Evolutionary conservation across 2,888 invertebrate genomes (phyloP).

Genomic region (Euspilapteryx auroguttella): DNA sequence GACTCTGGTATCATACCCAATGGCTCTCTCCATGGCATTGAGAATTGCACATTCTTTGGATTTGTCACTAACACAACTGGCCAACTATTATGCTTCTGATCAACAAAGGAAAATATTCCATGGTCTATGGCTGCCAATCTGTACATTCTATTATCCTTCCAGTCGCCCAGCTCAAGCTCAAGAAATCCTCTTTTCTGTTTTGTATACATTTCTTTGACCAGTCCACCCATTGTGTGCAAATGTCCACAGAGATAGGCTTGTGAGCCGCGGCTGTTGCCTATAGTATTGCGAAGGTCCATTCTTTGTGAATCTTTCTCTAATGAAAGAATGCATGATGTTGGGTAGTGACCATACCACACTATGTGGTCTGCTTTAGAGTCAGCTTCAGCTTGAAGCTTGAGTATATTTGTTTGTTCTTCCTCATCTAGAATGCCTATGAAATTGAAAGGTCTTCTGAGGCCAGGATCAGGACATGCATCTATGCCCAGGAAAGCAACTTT

Average conservation of each 20-base stretch:
- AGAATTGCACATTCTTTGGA: constrained; percentile 82
- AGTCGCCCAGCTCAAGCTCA: constrained; percentile 89
- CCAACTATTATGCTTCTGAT: constrained; percentile 75
- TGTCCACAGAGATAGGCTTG: constrained; percentile 88
- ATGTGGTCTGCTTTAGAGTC: constrained; percentile 41
- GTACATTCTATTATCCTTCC: constrained; percentile 89
- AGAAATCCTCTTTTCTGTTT: constrained; percentile 79
- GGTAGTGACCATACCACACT: constrained; percentile 85
- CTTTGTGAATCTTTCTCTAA: constrained; percentile 47
- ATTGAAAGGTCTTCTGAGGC: constrained; percentile 85
- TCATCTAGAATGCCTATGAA: constrained; percentile 76
- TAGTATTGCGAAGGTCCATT: constrained; percentile 55
- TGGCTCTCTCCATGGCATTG: constrained; percentile 75
- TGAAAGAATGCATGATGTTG: constrained; percentile 81
- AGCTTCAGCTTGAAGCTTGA: constrained; percentile 58
- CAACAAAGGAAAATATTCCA: constrained; percentile 83
- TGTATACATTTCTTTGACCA: constrained; percentile 84
- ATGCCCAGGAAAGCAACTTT: constrained; percentile 81
- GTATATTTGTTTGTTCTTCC: constrained; percentile 59
- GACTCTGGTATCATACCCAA: constrained; percentile 66
- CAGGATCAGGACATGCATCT: constrained; percentile 86
- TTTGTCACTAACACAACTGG: constrained; percentile 84
- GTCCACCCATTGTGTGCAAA: constrained; percentile 80
- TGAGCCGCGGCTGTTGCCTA: constrained; percentile 62
- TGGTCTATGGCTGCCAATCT: constrained; percentile 86